Conservation (phyloP, 2,113 vertebrate genomes). For the Ctenodactylus gundi region DNA sequence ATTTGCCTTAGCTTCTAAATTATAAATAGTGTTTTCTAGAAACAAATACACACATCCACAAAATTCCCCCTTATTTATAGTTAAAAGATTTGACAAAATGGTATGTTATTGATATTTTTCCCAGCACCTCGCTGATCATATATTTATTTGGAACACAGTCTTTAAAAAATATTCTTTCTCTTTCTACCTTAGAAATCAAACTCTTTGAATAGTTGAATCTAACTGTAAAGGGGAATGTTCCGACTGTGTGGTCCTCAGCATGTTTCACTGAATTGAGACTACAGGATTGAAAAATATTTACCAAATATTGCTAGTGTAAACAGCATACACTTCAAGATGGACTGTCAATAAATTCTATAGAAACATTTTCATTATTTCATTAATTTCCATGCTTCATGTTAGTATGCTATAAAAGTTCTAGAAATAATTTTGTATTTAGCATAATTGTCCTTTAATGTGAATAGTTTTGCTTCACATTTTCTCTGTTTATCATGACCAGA, state of each 20-base stretch:
- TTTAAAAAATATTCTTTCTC: not conserved
- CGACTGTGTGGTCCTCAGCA: not conserved
- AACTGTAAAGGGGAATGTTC: not conserved
- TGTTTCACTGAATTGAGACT: not conserved
- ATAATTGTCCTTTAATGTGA: not conserved
- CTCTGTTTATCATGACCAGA: not conserved
- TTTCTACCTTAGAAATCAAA: slow-evolving; percentile 13
- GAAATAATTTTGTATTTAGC: not conserved
- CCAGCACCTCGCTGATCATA: not conserved
- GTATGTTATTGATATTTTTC: not conserved
- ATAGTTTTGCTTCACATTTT: not conserved
- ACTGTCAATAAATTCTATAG: not conserved
- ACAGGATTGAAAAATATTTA: not conserved
- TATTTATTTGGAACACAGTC: not conserved
- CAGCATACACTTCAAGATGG: not conserved
- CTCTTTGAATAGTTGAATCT: not conserved
- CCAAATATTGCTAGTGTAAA: not conserved
- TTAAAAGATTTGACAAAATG: not conserved
- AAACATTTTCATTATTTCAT: not conserved
- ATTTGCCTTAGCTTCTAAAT: not conserved
- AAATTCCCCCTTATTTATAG: not conserved
- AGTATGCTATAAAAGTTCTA: not conserved
- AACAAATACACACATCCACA: not conserved
- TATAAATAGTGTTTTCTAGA: not conserved
- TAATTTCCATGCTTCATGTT: not conserved